Conservation (phyloP, 2,113 vertebrate genomes). For the Geococcyx californianus region DNA sequence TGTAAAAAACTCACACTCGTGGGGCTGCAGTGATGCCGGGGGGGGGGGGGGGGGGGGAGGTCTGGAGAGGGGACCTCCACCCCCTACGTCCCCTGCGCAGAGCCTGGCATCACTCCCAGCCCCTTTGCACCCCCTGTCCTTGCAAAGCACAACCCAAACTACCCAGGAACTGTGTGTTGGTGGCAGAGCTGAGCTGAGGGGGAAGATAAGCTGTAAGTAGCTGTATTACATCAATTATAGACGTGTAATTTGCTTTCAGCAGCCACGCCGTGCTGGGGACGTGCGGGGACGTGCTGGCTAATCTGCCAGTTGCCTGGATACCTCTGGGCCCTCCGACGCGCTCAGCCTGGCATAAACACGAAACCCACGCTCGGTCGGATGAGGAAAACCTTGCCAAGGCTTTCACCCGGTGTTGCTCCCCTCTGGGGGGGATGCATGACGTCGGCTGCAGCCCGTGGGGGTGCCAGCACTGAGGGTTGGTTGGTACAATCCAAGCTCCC, state of each 20-base stretch:
- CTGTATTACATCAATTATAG: slow-evolving; percentile 1
- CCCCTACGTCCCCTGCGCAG: rapidly evolving
- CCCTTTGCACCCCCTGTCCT: not conserved
- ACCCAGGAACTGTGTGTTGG: rapidly evolving
- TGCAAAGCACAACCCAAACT: not conserved
- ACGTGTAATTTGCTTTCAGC: slow-evolving; percentile 35
- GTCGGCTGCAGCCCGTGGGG: not conserved
- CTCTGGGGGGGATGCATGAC: rapidly evolving
- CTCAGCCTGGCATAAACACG: not conserved
- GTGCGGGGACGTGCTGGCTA: not conserved
- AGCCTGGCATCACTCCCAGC: not conserved
- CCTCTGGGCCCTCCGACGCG: not conserved
- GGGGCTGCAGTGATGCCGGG: not conserved
- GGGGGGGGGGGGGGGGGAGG: too few relatives aligned
- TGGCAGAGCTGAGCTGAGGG: not conserved
- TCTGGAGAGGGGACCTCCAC: not conserved
- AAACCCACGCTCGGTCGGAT: not conserved
- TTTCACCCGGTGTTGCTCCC: not conserved
- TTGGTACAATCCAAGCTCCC: rapidly evolving
- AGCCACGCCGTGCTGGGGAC: not conserved
- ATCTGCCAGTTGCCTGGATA: slow-evolving; percentile 58
- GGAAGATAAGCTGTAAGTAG: slow-evolving; percentile 26
- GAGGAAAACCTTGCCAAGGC: not conserved
- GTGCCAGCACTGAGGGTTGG: rapidly evolving
- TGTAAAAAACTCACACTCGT: not conserved